These are phyloP conservation scores for Colletes latitarsis DNA, from an alignment of 1,140 invertebrate species.

Conservation along the genomic window DNA sequence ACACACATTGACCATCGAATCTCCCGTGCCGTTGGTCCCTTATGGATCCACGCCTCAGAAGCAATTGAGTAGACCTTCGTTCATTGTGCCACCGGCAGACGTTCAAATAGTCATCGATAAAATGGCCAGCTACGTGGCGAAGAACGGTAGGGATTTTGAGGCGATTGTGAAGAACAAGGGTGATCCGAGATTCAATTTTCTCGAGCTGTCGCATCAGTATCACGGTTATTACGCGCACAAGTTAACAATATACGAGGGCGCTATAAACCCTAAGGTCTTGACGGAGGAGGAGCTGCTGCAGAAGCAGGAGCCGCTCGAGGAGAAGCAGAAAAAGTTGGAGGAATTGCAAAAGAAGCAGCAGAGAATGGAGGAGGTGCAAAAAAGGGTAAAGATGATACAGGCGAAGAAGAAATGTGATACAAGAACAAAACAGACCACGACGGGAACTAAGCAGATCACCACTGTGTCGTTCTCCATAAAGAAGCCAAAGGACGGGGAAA, in stretches of 20 bases:
- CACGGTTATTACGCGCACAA: slow-evolving; percentile 89
- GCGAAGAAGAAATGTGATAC: slow-evolving; percentile 75
- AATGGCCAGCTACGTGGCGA: slow-evolving; percentile 96
- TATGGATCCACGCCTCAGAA: slow-evolving; percentile 77
- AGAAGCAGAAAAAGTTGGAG: slow-evolving; percentile 78
- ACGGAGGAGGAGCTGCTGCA: slow-evolving; percentile 78
- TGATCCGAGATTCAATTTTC: slow-evolving; percentile 92
- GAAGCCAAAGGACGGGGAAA: slow-evolving; percentile 88
- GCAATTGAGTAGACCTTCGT: slow-evolving; percentile 77
- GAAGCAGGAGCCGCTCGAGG: slow-evolving; percentile 78
- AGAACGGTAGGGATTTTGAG: slow-evolving; percentile 96
- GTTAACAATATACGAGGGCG: slow-evolving; percentile 79
- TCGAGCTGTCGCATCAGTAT: slow-evolving; percentile 87
- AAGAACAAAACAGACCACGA: slow-evolving; percentile 50
- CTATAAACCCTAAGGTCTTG: slow-evolving; percentile 74
- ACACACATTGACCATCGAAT: slow-evolving; percentile 63
- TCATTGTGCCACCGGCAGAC: slow-evolving; percentile 88
- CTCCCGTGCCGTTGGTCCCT: slow-evolving; percentile 71
- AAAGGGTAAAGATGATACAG: slow-evolving; percentile 80
- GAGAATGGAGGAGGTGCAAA: slow-evolving; percentile 80
- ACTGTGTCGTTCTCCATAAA: slow-evolving; percentile 92
- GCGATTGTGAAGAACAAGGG: slow-evolving; percentile 92
- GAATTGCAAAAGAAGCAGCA: slow-evolving; percentile 79
- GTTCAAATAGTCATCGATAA: slow-evolving; percentile 95
- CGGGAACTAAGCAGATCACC: slow-evolving; percentile 71